Base-by-base conservation (phyloP, 2,797 vertebrate genomes). In the Acomys russatus region DNA sequence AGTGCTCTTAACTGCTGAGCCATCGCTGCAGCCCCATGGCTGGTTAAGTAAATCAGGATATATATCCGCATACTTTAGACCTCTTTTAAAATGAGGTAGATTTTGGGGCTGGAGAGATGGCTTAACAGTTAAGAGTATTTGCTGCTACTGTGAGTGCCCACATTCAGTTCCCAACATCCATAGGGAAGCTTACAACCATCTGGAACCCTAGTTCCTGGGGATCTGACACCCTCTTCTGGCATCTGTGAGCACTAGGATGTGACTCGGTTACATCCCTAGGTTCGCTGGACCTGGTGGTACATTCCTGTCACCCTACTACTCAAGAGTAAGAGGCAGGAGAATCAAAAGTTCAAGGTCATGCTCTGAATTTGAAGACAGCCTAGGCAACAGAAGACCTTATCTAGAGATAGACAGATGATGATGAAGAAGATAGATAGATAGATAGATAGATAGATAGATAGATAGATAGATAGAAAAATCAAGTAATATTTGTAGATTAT, bases 401-500 rank as follows among this genome's bases (percentile, higher is more conserved):
- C 14, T 12, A 30, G 30, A 44, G 25, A 77, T n/a, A 76, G 82
- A 30, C 76, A 87, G 54, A 80, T n/a, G 22, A 44, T 44, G 18
- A 80, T 35, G 44, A 44, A 44, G 44, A 44, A 59, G 35, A 68
- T 18, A 54, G 23, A 78, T 54, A 78, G 76, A 30, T 33, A 20
- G 44, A 28, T 30, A 22, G 74, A 76, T 20, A 76, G 82, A 30
- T 54, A 87, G 54, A 80, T 8, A 56, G 30, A n/a, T 44, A 44
- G 44, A 44, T 44, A 44, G 44, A 44, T 44, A 44, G 44, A 35
- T 0, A 35, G 30, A 17, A 88, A 95, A 54, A 49, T 5, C 61
- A 91, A 93, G 70, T 76, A 80, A 89, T 12, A 68, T 44, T 92
- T 92, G 51, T 51, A 91, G 88, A 85, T 76, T 59, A 90, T 90